These are phyloP conservation scores for Cosmopolites sordidus DNA, from an alignment of 2,888 invertebrate genomes.

Conservation along the genomic window DNA sequence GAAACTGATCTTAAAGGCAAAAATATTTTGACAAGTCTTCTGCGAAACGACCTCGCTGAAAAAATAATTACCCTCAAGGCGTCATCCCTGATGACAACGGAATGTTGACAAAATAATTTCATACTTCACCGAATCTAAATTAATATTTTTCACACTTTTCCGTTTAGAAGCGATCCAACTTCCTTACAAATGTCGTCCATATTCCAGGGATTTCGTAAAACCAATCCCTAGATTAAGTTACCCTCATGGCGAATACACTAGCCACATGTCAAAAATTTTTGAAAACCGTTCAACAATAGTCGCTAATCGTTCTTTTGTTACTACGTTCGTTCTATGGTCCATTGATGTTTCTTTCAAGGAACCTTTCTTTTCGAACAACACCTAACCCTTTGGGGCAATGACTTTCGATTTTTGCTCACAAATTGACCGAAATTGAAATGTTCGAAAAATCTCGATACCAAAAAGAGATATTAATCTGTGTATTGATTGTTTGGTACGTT, in stretches of 20 bases:
- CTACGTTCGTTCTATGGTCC: constrained; percentile 4
- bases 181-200: constrained; percentile 19
- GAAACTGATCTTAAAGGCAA: not conserved
- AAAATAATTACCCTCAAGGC: constrained; percentile 4
- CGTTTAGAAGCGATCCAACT: constrained; percentile 10
- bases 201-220: constrained; percentile 15
- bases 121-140: constrained; percentile 23
- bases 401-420: constrained; percentile 20
- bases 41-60: constrained; percentile 1
- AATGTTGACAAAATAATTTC: constrained; percentile 28
- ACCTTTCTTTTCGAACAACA: constrained; percentile 14
- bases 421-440: constrained; percentile 19
- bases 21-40: constrained; percentile 1
- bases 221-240: constrained; percentile 22
- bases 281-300: constrained; percentile 28
- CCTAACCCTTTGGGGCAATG: constrained; percentile 23
- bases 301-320: constrained; percentile 33
- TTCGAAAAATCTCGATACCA: constrained; percentile 8
- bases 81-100: constrained; percentile 5
- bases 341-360: constrained; percentile 14
- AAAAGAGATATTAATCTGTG: constrained; percentile 20
- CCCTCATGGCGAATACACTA: constrained; percentile 5
- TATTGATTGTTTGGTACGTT: constrained; percentile 19
- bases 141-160: constrained; percentile 21
- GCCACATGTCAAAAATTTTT: constrained; percentile 29